Conservation (phyloP, 1,140 invertebrate species). For the Zeugodacus cucurbitae region DNA sequence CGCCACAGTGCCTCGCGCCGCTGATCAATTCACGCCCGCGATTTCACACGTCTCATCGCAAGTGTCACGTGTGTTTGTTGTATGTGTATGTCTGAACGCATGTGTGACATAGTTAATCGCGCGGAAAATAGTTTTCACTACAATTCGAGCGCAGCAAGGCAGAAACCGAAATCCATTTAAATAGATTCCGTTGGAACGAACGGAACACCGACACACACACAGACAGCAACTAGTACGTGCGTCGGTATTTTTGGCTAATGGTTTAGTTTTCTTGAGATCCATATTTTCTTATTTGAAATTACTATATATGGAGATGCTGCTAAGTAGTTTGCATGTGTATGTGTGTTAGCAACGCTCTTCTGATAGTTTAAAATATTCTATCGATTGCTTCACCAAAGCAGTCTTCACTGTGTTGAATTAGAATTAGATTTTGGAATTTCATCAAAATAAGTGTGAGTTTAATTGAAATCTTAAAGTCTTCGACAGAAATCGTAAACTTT, state of each 20-base stretch:
- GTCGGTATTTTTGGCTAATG: neutral
- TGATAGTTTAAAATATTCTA: neutral
- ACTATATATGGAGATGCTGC: too few relatives aligned
- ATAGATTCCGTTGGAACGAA: neutral
- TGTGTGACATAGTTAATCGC: slow-evolving; percentile 20
- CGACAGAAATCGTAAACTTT: too few relatives aligned
- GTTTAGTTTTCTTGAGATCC: neutral
- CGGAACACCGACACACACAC: neutral
- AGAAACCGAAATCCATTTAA: slow-evolving; percentile 35
- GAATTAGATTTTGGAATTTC: neutral
- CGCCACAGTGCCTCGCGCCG: neutral
- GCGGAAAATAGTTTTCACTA: slow-evolving; percentile 38
- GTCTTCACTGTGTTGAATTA: neutral
- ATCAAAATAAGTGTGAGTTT: neutral
- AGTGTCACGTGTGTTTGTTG: neutral
- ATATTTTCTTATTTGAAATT: neutral
- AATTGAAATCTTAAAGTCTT: too few relatives aligned
- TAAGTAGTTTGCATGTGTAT: neutral
- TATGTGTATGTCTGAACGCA: neutral
- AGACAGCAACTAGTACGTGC: neutral
- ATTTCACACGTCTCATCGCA: neutral
- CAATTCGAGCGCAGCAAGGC: neutral
- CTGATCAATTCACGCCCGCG: slow-evolving; percentile 12
- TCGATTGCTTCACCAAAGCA: neutral
- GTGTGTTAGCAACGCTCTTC: neutral